These are phyloP conservation scores for Gopherus flavomarginatus DNA, from an alignment of 2,113 vertebrate genomes.

Conservation along the genomic window DNA sequence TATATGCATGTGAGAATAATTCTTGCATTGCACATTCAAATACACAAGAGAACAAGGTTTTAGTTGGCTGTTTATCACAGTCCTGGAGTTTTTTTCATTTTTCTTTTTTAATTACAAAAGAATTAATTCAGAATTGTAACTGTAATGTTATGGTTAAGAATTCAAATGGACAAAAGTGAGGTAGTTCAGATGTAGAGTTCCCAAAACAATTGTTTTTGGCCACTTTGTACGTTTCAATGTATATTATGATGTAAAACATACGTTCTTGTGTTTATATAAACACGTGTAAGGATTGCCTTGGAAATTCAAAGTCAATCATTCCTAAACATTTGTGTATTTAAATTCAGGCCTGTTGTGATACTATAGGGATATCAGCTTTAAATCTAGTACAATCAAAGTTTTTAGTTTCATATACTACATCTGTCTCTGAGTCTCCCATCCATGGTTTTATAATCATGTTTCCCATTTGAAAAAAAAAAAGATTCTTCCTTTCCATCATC, in stretches of 20 bases:
- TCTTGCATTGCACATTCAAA: constrained; percentile 15
- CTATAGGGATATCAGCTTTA: neutral
- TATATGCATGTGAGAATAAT: constrained; percentile 55
- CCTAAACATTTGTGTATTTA: neutral
- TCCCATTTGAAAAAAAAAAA: neutral
- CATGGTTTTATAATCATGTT: neutral
- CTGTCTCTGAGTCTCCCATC: neutral
- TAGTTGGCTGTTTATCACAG: neutral
- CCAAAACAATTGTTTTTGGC: neutral
- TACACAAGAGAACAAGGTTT: constrained; percentile 15
- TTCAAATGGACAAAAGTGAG: neutral
- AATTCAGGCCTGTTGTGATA: neutral
- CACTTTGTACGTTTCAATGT: neutral
- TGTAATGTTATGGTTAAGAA: constrained; percentile 10
- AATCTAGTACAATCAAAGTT: neutral
- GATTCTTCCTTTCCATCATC: neutral
- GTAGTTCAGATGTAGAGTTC: neutral
- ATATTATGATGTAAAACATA: neutral
- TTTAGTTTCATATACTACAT: neutral
- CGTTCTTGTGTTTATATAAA: neutral
- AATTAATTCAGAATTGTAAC: neutral
- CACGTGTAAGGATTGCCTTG: rapidly evolving
- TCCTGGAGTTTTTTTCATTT: neutral
- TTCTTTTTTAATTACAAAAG: neutral
- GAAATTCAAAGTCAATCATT: neutral